Evolutionary conservation across 2,888 invertebrate species (phyloP).

Genomic region (Lutraria lutraria): DNA sequence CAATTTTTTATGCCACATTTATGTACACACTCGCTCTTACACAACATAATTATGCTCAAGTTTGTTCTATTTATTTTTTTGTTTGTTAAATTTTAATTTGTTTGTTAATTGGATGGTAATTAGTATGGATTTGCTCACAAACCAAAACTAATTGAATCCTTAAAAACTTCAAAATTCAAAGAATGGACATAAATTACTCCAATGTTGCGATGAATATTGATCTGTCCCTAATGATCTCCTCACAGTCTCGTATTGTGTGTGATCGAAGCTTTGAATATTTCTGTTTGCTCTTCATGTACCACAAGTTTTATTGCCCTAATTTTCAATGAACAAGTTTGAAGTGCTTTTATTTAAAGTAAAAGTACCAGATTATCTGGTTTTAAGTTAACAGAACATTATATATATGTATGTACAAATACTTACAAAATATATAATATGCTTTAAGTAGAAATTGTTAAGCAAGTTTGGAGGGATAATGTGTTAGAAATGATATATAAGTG

Average conservation of each 20-base stretch:
- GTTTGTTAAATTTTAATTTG: neutral
- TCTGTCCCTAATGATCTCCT: neutral
- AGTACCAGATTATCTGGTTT: no score
- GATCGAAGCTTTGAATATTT: neutral
- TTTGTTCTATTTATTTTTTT: neutral
- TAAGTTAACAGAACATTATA: no score
- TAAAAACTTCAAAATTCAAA: constrained; percentile 2
- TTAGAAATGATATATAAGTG: no score
- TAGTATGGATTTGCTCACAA: neutral
- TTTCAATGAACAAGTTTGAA: no score
- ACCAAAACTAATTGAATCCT: constrained; percentile 12
- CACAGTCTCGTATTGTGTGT: neutral
- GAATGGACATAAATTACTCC: neutral
- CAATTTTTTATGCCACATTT: no score
- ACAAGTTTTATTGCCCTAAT: no score
- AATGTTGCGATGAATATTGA: neutral
- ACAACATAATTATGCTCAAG: neutral
- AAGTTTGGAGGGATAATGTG: no score
- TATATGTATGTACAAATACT: no score
- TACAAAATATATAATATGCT: no score
- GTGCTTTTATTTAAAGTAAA: no score
- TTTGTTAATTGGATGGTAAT: neutral
- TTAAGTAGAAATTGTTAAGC: no score
- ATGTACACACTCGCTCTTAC: neutral
- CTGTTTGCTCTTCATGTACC: neutral